phyloP scores from a whole-genome alignment of 1,140 invertebrate genomes.

The Aphaenogaster floridana region DNA sequence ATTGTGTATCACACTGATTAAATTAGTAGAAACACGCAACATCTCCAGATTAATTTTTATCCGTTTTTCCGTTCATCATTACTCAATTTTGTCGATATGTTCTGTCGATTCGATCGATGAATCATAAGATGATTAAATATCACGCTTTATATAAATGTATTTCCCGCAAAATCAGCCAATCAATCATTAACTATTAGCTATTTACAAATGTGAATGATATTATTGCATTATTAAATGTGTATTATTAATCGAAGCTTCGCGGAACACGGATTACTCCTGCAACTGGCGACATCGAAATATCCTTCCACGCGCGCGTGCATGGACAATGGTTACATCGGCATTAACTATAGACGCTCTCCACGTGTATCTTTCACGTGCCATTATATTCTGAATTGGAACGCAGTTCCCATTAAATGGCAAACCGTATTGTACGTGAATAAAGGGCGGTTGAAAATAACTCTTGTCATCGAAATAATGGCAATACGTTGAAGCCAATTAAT shows the following conservation, averaged over 20 bases:
- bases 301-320: slow-evolving; percentile 16
- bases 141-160: not conserved
- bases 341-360: slow-evolving; percentile 3
- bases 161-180: not conserved
- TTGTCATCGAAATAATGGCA: slow-evolving; percentile 33
- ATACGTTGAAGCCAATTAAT: slow-evolving; percentile 20
- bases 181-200: slow-evolving; percentile 26
- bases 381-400: slow-evolving; percentile 5
- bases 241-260: slow-evolving; percentile 31
- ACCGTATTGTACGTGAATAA: slow-evolving; percentile 8
- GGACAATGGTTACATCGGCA: slow-evolving; percentile 17
- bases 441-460: slow-evolving; percentile 36
- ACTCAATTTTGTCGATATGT: not conserved
- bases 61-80: not conserved
- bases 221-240: slow-evolving; percentile 19
- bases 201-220: not conserved
- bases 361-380: slow-evolving; percentile 59
- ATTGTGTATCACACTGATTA: not conserved
- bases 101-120: not conserved
- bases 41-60: not conserved
- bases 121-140: slow-evolving; percentile 20
- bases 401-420: slow-evolving; percentile 8
- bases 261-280: not conserved
- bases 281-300: slow-evolving; percentile 20
- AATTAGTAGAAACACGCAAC: not conserved